These are phyloP conservation scores for Cylindroiulus punctatus DNA, from an alignment of 2,888 invertebrate genomes.

Conservation along the genomic window DNA sequence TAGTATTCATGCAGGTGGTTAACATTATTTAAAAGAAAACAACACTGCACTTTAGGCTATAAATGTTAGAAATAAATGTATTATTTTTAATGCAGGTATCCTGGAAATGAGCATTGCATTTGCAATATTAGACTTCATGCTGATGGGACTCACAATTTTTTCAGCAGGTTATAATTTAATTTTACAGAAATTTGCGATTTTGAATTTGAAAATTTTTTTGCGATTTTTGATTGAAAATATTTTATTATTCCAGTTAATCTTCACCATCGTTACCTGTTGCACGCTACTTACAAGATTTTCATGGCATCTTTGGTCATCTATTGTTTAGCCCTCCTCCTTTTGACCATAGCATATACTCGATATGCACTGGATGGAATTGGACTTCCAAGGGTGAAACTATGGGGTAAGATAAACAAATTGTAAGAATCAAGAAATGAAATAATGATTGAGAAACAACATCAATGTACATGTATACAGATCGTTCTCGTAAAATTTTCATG, in stretches of 20 bases:
- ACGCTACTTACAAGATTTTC: slow-evolving; percentile 89
- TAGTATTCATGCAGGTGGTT: too few species aligned
- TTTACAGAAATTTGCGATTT: neutral
- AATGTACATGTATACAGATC: too few species aligned
- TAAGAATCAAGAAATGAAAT: too few species aligned
- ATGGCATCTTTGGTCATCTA: slow-evolving; percentile 78
- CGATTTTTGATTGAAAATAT: neutral
- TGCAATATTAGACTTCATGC: slow-evolving; percentile 76
- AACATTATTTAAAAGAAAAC: too few species aligned
- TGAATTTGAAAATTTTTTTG: too few species aligned
- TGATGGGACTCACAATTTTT: slow-evolving; percentile 77
- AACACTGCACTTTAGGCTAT: too few species aligned
- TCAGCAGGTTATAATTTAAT: slow-evolving; percentile 70
- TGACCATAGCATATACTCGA: slow-evolving; percentile 77
- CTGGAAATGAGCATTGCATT: slow-evolving; percentile 83
- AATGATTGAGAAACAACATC: too few species aligned
- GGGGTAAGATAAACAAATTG: slow-evolving; percentile 64
- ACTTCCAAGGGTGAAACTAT: slow-evolving; percentile 66
- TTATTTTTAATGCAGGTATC: slow-evolving; percentile 74
- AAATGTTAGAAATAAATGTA: neutral
- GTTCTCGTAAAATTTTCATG: too few species aligned
- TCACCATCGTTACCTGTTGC: slow-evolving; percentile 81
- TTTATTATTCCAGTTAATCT: slow-evolving; percentile 73
- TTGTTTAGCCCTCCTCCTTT: slow-evolving; percentile 74
- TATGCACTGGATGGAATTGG: slow-evolving; percentile 81